Evolutionary conservation across 2,888 invertebrate genomes (phyloP), one percentile per base, ranked within the genome.

Genomic region (Drosophila kokeensis): DNA sequence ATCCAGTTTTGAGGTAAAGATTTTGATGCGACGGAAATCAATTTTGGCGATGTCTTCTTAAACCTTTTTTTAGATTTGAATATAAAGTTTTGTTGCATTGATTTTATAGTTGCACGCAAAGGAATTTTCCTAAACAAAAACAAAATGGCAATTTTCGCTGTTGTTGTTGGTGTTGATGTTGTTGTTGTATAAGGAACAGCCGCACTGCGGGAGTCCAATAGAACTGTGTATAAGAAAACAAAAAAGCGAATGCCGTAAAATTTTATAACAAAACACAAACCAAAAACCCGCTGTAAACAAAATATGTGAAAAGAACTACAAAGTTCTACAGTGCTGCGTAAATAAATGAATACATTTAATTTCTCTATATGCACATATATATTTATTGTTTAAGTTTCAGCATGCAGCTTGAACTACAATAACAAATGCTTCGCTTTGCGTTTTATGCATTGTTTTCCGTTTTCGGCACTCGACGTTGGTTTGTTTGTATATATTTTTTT

Each of bases 1-100:
- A 93, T 93, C 93, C 93, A 93, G 93, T 91, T 93, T 93, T 91
- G 91, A 87, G 61, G 89, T 79, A 85, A 92, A 92, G 81, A 92
- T 92, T 91, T 92, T 92, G 75, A 92, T 92, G 71, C 92, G 92
- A 79, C 92, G 92, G 87, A 92, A 92, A 92, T 92, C 90, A 92
- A 92, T 92, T 91, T 92, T 92, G 91, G 76, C 81, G 82, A 73
- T 63, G 73, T 89, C 72, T 69, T 64, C 52, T 62, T 69, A 15
- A 69, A 77, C 83, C 90, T 86, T 45, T 80, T 88, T 82, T 60
- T 68, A 60, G n/a, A 59, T 72, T 68, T 49, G 8, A 53, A 50
- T 59, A 64, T 34, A 66, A 40, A 53, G 49, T 64, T 69, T 34
- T 13, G 61, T 34, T 60, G 24, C 27, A 48, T 34, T n/a, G 38